These are phyloP conservation scores for Podarcis muralis DNA, from an alignment of 2,113 vertebrate genomes.

Conservation along the genomic window DNA sequence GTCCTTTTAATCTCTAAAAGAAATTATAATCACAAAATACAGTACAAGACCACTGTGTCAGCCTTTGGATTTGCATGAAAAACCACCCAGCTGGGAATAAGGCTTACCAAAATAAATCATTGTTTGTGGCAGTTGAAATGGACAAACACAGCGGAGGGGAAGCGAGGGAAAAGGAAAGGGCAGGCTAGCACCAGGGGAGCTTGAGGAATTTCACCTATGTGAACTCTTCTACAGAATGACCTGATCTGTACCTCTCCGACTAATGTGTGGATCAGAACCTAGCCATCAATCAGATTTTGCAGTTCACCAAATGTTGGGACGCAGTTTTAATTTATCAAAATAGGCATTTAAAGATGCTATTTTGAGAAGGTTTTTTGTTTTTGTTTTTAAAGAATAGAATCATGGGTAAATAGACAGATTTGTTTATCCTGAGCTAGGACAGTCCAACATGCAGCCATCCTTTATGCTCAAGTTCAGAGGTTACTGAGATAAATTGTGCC, in stretches of 20 bases:
- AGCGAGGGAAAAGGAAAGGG: not conserved
- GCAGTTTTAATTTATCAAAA: too few species aligned
- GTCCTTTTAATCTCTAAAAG: not conserved
- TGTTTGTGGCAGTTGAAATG: not conserved
- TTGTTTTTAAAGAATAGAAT: not conserved
- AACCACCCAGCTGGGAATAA: not conserved
- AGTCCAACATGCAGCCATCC: not conserved
- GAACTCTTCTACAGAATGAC: not conserved
- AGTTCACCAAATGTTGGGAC: too few species aligned
- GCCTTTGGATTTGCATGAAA: not conserved
- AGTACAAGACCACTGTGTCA: not conserved
- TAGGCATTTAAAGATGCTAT: too few species aligned
- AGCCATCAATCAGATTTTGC: too few species aligned
- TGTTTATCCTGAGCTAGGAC: not conserved
- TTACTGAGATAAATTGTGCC: too few species aligned
- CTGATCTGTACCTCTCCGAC: not conserved
- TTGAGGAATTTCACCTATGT: not conserved
- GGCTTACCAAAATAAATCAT: not conserved
- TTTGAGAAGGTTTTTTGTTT: not conserved
- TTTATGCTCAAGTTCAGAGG: not conserved
- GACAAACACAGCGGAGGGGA: not conserved
- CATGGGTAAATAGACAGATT: not conserved
- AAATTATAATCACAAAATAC: not conserved
- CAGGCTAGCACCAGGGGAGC: not conserved
- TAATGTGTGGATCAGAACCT: not conserved